Conservation (phyloP, 2,888 invertebrate genomes). For the Xestoiulus laeticollis region DNA sequence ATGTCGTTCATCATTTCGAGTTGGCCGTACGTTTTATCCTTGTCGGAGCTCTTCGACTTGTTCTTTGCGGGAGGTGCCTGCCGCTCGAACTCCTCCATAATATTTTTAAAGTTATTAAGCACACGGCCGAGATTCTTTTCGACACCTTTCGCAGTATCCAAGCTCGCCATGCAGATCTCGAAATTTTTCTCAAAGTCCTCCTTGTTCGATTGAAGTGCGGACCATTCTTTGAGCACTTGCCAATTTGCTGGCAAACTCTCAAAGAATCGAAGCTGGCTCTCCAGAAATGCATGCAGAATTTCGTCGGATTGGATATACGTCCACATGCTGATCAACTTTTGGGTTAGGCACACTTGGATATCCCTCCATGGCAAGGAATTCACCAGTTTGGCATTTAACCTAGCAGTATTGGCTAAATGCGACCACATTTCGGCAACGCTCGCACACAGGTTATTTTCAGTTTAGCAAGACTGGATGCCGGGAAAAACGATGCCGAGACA, state of each 20-base stretch:
- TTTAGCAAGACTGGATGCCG: background rate
- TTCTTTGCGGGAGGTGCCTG: background rate
- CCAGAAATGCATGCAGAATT: background rate
- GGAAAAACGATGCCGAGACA: background rate
- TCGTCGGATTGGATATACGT: background rate
- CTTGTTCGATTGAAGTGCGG: background rate
- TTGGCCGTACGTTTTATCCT: background rate
- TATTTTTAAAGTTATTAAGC: background rate
- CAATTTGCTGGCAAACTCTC: background rate
- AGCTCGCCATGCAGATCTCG: background rate
- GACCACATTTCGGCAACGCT: background rate
- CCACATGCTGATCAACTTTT: background rate
- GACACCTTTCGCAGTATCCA: background rate
- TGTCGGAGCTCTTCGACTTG: background rate
- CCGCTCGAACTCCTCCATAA: background rate
- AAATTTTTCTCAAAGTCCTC: background rate
- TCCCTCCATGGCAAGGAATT: background rate
- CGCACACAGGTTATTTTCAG: background rate
- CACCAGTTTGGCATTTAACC: background rate
- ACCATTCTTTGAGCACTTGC: background rate
- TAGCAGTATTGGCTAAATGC: background rate
- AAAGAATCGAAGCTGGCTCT: background rate
- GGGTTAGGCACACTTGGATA: background rate
- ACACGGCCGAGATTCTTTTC: background rate
- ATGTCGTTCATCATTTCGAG: slow-evolving; percentile 12